Evolutionary conservation across 2,113 vertebrate species (phyloP).

Genomic region (Excalfactoria chinensis): DNA sequence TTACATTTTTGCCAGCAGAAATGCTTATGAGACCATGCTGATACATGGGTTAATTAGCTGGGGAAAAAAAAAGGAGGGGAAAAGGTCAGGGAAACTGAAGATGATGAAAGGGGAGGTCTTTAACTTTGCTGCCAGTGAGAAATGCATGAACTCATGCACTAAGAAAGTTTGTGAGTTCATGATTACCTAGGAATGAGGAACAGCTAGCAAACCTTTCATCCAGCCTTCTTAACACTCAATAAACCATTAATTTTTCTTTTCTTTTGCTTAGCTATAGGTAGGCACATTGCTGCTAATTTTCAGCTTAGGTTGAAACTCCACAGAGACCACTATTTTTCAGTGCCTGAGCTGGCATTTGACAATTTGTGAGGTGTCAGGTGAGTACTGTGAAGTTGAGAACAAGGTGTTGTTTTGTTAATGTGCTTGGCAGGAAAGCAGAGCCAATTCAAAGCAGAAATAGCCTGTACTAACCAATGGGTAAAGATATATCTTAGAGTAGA

Average conservation of each 20-base stretch:
- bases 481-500: background rate
- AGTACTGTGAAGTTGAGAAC: constrained; percentile 44
- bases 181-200: constrained; percentile 14
- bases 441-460: constrained; percentile 34
- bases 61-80: background rate
- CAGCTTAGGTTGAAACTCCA: constrained; percentile 38
- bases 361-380: constrained; percentile 59
- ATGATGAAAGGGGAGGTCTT: background rate
- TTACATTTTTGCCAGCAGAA: background rate
- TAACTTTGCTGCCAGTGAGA: background rate
- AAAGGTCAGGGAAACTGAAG: background rate
- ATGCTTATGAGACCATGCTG: background rate
- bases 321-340: constrained; percentile 28
- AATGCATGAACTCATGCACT: no score
- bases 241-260: constrained; percentile 56
- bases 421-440: background rate
- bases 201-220: constrained; percentile 30
- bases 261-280: constrained; percentile 46
- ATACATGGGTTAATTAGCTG: background rate
- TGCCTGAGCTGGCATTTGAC: constrained; percentile 5
- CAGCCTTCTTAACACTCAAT: constrained; percentile 44
- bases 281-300: constrained; percentile 42
- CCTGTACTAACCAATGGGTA: background rate
- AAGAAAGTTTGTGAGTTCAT: background rate
- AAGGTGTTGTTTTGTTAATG: constrained; percentile 55